Percentiles rank a stretch among this genome's conserved stretches.
phyloP scores from a whole-genome alignment of 2,113 vertebrate genomes.

The Crotalus horridus region DNA sequence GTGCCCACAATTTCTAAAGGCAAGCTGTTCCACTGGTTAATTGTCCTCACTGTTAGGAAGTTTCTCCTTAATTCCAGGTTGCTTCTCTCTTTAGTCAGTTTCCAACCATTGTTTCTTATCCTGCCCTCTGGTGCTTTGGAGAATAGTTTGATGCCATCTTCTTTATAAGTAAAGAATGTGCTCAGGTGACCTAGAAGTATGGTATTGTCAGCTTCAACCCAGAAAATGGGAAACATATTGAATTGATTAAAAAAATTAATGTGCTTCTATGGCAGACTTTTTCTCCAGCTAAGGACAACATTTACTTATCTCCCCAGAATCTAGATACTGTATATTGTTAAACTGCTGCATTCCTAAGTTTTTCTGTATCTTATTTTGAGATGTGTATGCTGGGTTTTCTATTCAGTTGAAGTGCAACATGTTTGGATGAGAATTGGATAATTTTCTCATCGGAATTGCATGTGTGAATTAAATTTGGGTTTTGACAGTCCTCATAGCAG shows the following conservation, averaged over 20 bases:
- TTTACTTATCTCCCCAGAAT: background rate
- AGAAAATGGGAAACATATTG: background rate
- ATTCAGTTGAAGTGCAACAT: background rate
- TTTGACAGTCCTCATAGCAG: background rate
- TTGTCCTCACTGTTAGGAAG: no score
- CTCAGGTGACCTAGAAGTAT: background rate
- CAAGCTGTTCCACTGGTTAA: no score
- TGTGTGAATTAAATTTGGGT: background rate
- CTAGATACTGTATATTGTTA: background rate
- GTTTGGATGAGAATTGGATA: background rate
- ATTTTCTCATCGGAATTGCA: background rate
- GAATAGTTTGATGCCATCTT: background rate
- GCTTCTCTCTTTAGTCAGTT: no score
- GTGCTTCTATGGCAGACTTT: background rate
- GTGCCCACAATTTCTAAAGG: no score
- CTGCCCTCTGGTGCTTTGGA: no score
- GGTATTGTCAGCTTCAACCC: background rate
- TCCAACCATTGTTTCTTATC: no score
- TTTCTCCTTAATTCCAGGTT: no score
- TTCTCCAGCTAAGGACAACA: background rate
- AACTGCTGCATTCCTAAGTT: background rate
- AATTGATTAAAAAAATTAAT: background rate
- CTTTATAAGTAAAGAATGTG: background rate
- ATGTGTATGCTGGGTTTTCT: background rate
- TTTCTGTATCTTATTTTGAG: background rate